A percentile compares a stretch with the other conserved stretches of the same genome.
phyloP scores from a whole-genome alignment of 2,113 vertebrate species.

The Anguilla rostrata region DNA sequence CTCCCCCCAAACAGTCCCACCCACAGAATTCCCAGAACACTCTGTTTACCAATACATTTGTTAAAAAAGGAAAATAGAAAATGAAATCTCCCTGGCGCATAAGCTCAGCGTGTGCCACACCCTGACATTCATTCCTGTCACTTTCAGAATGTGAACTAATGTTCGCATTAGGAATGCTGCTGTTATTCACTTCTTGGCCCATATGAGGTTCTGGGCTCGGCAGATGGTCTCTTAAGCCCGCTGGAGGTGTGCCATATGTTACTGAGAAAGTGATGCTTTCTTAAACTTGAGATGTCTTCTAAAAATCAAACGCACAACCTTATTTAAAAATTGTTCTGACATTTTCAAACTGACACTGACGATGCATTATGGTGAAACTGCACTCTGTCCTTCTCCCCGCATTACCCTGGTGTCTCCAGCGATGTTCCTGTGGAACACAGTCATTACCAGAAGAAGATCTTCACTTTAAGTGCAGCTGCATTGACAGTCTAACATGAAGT shows the following conservation, averaged over 20 bases:
- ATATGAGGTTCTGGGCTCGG: neutral
- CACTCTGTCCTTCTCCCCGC: neutral
- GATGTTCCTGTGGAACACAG: neutral
- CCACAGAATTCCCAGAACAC: conserved; percentile 15
- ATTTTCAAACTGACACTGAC: neutral
- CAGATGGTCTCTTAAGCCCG: neutral
- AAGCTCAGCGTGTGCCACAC: neutral
- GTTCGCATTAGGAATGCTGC: neutral
- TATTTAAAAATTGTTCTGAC: neutral
- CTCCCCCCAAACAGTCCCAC: conserved; percentile 6
- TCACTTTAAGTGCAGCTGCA: neutral
- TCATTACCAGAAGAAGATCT: neutral
- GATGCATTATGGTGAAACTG: neutral
- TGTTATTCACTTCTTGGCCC: neutral
- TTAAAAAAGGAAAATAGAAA: neutral
- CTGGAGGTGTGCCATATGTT: too few relatives aligned
- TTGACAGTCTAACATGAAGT: neutral
- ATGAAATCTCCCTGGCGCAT: neutral
- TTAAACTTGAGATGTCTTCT: too few relatives aligned
- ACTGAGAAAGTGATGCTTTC: too few relatives aligned
- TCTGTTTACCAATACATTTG: neutral
- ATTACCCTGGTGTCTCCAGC: neutral
- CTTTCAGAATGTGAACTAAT: neutral
- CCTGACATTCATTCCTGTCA: neutral
- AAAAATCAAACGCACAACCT: too few relatives aligned